Conservation (phyloP, 2,888 invertebrate genomes). For the Xestia ashworthii region DNA sequence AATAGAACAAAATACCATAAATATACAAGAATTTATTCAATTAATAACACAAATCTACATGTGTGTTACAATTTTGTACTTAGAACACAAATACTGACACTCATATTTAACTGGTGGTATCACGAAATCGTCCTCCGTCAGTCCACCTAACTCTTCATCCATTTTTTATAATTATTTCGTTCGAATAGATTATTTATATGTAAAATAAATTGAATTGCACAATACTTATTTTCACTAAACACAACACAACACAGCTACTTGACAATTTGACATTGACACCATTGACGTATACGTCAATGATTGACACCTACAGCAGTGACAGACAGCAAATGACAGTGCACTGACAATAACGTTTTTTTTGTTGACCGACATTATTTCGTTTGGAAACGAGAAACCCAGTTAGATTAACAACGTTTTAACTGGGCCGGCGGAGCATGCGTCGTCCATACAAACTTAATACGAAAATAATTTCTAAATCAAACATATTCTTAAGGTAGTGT, state of each 20-base stretch:
- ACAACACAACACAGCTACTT: not conserved
- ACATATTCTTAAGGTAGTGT: too few species aligned
- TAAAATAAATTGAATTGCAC: not conserved
- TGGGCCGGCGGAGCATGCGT: too few species aligned
- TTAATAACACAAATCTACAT: too few species aligned
- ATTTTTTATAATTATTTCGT: slow-evolving; percentile 66
- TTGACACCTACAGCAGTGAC: not conserved
- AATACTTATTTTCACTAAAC: not conserved
- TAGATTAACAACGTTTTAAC: not conserved
- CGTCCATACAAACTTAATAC: too few species aligned
- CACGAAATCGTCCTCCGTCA: slow-evolving; percentile 91
- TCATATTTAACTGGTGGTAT: slow-evolving; percentile 94
- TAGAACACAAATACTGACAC: slow-evolving; percentile 91
- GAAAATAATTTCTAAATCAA: too few species aligned
- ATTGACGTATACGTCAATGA: too few species aligned
- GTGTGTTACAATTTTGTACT: not conserved
- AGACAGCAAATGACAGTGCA: not conserved
- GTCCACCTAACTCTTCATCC: slow-evolving; percentile 87
- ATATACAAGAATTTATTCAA: not conserved
- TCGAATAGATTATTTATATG: too few species aligned
- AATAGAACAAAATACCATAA: slow-evolving; percentile 68
- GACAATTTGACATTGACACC: too few species aligned
- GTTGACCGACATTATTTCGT: not conserved
- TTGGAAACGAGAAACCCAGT: not conserved
- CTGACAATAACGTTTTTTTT: not conserved